phyloP scores from a whole-genome alignment of 1,140 invertebrate genomes.

The Rhopalosiphum maidis region DNA sequence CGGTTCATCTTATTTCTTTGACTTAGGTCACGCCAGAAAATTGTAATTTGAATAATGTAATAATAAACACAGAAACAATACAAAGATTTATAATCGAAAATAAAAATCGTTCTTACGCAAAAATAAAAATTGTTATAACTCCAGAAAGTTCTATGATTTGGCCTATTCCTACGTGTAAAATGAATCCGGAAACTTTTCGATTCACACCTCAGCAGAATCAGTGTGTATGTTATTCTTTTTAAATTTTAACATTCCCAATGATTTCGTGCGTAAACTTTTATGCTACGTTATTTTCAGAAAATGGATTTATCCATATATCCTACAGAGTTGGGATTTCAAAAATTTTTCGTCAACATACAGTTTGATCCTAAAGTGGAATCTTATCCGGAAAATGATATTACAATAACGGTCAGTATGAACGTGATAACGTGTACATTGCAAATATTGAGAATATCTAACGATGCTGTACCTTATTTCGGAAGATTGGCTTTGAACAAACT shows the following conservation, averaged over 20 bases:
- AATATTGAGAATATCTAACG: conserved; percentile 11
- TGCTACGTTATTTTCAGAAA: not conserved
- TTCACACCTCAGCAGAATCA: conserved; percentile 31
- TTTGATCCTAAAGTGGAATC: not conserved
- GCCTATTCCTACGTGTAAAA: not conserved
- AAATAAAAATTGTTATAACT: not conserved
- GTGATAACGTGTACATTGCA: conserved; percentile 24
- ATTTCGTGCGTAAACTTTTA: not conserved
- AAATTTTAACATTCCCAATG: not conserved
- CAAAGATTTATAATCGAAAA: conserved; percentile 9
- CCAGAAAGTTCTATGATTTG: not conserved
- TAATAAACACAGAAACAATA: conserved; percentile 7
- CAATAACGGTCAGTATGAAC: conserved; percentile 23
- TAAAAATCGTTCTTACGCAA: not conserved
- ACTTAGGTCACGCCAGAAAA: conserved; percentile 9
- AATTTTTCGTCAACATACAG: not conserved
- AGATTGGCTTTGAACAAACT: conserved; percentile 40
- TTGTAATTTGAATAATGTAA: conserved; percentile 12
- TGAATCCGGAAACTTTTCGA: conserved; percentile 19
- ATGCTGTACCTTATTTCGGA: conserved; percentile 42
- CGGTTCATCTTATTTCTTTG: not conserved
- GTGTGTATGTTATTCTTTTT: conserved; percentile 23
- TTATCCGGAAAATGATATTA: not conserved
- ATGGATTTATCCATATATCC: conserved; percentile 32
- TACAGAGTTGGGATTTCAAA: conserved; percentile 30